phyloP scores from a whole-genome alignment of 2,888 invertebrate genomes.

The Cephus pygmeus region DNA sequence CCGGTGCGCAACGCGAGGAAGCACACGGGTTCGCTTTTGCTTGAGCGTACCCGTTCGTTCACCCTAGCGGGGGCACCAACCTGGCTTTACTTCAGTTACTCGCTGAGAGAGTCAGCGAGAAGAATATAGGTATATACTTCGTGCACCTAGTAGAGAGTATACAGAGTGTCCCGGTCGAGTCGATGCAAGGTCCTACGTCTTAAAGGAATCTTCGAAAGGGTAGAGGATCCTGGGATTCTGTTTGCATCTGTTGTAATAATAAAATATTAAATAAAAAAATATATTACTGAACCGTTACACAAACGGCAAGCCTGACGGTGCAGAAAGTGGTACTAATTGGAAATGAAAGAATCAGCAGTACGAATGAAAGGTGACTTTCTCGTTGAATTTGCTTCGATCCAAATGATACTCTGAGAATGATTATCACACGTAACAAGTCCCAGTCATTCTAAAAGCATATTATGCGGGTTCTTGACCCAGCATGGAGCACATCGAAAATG shows the following conservation, averaged over 20 bases:
- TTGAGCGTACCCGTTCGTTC: conserved; percentile 63
- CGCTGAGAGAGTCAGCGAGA: conserved; percentile 47
- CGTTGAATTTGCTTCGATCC: not conserved
- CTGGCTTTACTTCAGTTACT: conserved; percentile 65
- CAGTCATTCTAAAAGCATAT: not conserved
- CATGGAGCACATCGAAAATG: conserved; percentile 30
- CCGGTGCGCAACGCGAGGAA: conserved; percentile 37
- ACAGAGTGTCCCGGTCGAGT: conserved; percentile 54
- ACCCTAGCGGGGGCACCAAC: conserved; percentile 66
- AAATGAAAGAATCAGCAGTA: not conserved
- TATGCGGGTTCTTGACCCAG: conserved; percentile 43
- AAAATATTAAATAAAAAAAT: not conserved
- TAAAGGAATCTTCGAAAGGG: not conserved
- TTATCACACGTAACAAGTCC: not conserved
- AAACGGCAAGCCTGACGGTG: not conserved
- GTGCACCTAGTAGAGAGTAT: conserved; percentile 53
- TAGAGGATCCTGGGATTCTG: not conserved
- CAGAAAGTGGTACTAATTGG: not conserved
- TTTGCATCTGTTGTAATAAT: not conserved
- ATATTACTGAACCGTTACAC: not conserved
- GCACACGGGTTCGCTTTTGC: conserved; percentile 61
- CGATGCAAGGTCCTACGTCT: conserved; percentile 38
- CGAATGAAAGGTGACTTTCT: not conserved
- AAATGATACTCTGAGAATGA: not conserved
- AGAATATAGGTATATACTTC: conserved; percentile 21